These are phyloP conservation scores for Heliothis virescens DNA, from an alignment of 1,140 invertebrate species.

Conservation along the genomic window DNA sequence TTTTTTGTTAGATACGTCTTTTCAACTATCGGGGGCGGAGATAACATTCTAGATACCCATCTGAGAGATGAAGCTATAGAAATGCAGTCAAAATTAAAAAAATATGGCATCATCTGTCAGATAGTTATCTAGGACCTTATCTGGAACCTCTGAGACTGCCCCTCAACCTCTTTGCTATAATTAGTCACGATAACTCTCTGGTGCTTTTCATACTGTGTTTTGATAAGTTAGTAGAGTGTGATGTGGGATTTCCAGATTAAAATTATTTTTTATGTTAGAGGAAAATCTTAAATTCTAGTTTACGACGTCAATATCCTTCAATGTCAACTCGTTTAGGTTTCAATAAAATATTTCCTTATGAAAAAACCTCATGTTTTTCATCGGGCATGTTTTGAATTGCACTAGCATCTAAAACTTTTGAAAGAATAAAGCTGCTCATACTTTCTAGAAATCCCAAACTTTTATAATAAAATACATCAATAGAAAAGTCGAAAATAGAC, in stretches of 20 bases:
- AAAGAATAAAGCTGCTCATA: not conserved
- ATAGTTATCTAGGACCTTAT: too few relatives aligned
- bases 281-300: not conserved
- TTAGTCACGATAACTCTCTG: constrained; percentile 46
- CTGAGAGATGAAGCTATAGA: too few relatives aligned
- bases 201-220: constrained; percentile 41
- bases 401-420: too few relatives aligned
- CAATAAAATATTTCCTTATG: not conserved
- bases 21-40: too few relatives aligned
- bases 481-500: constrained; percentile 9
- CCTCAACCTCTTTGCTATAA: constrained; percentile 19
- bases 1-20: too few relatives aligned
- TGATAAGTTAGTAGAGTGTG: constrained; percentile 41
- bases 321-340: not conserved
- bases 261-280: not conserved
- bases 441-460: not conserved
- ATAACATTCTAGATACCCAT: too few relatives aligned
- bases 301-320: not conserved
- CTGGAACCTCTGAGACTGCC: not conserved
- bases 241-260: constrained; percentile 20
- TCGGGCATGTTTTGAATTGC: too few relatives aligned
- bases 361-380: not conserved
- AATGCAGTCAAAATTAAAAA: too few relatives aligned
- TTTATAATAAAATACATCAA: not conserved
- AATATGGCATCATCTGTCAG: too few relatives aligned